phyloP scores from a whole-genome alignment of 2,888 invertebrate genomes.

The Xestia rhomboidea region DNA sequence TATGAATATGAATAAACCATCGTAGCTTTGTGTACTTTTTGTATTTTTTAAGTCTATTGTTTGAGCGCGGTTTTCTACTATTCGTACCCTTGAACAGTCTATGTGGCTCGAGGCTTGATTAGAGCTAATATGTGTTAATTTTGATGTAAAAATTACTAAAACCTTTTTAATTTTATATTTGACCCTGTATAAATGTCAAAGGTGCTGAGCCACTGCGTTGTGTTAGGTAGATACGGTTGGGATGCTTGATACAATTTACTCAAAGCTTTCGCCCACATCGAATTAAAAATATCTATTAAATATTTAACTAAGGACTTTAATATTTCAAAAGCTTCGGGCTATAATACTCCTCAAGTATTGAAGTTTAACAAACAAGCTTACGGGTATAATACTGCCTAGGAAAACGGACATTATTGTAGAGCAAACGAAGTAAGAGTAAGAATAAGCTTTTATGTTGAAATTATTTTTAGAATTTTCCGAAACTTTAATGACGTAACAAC shows the following conservation, averaged over 20 bases:
- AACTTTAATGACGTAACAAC: slow-evolving; percentile 14
- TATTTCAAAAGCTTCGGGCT: slow-evolving; percentile 19
- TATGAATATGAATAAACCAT: slow-evolving; percentile 41
- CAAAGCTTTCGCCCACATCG: slow-evolving; percentile 38
- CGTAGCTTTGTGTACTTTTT: slow-evolving; percentile 14
- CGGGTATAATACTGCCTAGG: not conserved
- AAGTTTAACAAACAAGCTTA: slow-evolving; percentile 18
- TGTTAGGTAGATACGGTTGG: slow-evolving; percentile 18
- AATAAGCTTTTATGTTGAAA: slow-evolving; percentile 2
- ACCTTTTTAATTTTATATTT: slow-evolving; percentile 36
- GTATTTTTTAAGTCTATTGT: slow-evolving; percentile 17
- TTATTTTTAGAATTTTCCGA: not conserved
- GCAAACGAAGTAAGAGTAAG: too few species aligned
- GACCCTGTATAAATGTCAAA: slow-evolving; percentile 45
- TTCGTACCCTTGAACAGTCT: not conserved
- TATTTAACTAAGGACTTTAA: slow-evolving; percentile 15
- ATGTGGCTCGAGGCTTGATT: not conserved
- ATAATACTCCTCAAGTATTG: not conserved
- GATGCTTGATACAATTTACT: slow-evolving; percentile 15
- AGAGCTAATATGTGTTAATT: not conserved
- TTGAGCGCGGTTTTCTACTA: not conserved
- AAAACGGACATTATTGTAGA: not conserved
- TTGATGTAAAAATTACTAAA: not conserved
- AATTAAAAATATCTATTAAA: slow-evolving; percentile 35
- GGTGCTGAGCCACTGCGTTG: slow-evolving; percentile 11